Percentiles rank a stretch among this genome's conserved stretches.
Evolutionary conservation across 2,888 invertebrate genomes (phyloP).

Genomic region (Sthenelais limicola): DNA sequence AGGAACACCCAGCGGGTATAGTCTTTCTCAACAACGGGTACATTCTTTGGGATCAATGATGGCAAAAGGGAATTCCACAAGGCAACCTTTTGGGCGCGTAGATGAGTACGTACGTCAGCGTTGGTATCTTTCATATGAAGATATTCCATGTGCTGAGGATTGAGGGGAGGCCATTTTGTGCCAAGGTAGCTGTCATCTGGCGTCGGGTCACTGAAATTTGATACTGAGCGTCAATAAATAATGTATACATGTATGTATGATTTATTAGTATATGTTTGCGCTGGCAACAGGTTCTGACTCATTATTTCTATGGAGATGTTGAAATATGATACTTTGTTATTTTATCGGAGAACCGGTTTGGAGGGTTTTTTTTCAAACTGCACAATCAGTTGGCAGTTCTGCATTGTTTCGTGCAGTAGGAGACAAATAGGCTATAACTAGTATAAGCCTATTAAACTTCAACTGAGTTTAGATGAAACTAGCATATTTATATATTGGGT

Average conservation of each 20-base stretch:
- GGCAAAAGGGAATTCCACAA: constrained; percentile 49
- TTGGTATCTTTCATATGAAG: constrained; percentile 33
- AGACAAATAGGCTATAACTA: no score
- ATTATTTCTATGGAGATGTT: no score
- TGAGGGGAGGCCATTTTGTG: constrained; percentile 30
- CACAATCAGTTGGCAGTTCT: no score
- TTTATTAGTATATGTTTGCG: no score
- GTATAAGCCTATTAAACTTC: no score
- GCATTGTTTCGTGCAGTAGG: no score
- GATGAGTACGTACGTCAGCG: constrained; percentile 26
- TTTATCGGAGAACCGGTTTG: neutral
- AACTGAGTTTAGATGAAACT: no score
- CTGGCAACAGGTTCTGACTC: no score
- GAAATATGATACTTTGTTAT: no score
- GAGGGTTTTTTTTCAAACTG: no score
- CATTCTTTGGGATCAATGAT: neutral
- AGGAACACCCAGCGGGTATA: constrained; percentile 24
- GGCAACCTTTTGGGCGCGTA: constrained; percentile 43
- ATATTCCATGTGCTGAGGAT: constrained; percentile 35
- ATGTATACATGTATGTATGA: neutral
- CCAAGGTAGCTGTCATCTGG: neutral
- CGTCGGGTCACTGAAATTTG: constrained; percentile 43
- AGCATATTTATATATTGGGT: no score
- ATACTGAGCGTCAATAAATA: neutral
- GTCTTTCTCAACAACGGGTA: neutral